These are phyloP conservation scores for Centroberyx gerrardi DNA, from an alignment of 2,797 vertebrate genomes.

Conservation along the genomic window DNA sequence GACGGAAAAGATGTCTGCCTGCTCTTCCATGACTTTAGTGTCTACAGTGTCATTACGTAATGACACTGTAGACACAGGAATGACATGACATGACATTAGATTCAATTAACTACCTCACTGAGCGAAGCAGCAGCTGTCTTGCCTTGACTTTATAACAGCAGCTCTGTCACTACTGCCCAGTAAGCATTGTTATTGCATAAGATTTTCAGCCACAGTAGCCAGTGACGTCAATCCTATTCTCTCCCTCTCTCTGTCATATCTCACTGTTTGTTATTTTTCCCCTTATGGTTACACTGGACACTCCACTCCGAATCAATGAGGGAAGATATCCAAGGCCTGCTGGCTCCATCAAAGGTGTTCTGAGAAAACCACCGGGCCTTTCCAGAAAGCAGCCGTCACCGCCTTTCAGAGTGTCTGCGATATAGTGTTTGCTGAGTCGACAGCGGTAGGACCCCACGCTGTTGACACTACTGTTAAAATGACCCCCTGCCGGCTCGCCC, in stretches of 20 bases:
- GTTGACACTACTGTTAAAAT: conserved; percentile 86
- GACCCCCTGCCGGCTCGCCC: conserved; percentile 79
- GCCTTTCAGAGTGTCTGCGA: conserved; percentile 60
- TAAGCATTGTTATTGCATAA: conserved; percentile 35
- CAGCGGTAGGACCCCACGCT: conserved; percentile 70
- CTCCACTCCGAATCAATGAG: conserved; percentile 35
- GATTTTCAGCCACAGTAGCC: conserved; percentile 3
- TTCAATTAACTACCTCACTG: conserved; percentile 35
- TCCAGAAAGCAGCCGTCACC: conserved; percentile 76
- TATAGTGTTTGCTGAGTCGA: conserved; percentile 84
- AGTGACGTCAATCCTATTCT: conserved; percentile 4
- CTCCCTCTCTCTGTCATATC: conserved; percentile 24
- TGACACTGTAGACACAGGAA: conserved; percentile 43
- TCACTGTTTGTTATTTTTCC: conserved; percentile 32
- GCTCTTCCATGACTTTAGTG: conserved; percentile 24
- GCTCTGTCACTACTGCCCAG: conserved; percentile 32
- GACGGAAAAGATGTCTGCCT: conserved; percentile 43
- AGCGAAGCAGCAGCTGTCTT: conserved; percentile 62
- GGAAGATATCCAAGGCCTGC: conserved; percentile 50
- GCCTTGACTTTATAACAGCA: conserved; percentile 33
- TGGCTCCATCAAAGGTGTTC: conserved; percentile 72
- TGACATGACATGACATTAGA: conserved; percentile 25
- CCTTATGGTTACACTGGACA: conserved; percentile 58
- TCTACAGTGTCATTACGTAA: conserved; percentile 57
- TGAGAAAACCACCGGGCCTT: conserved; percentile 73